phyloP scores from a whole-genome alignment of 2,888 invertebrate genomes.

The Miltochrista miniata region DNA sequence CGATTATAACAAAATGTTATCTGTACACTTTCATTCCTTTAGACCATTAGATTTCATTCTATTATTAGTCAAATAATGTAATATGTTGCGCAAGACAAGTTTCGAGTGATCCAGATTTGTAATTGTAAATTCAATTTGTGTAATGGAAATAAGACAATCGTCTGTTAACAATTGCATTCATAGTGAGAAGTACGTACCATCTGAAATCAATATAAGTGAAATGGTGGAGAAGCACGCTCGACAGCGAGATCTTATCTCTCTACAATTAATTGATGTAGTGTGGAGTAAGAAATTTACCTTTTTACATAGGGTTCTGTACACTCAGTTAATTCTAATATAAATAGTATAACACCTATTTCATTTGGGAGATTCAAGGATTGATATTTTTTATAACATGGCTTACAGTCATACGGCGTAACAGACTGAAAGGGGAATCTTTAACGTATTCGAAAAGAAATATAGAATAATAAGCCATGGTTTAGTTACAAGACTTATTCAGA shows the following conservation, averaged over 20 bases:
- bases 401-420: too few species aligned
- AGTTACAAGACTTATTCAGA: too few species aligned
- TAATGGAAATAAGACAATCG: slow-evolving; percentile 30
- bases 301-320: background rate
- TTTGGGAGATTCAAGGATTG: too few species aligned
- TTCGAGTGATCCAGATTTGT: slow-evolving; percentile 25
- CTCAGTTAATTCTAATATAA: too few species aligned
- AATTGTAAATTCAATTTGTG: slow-evolving; percentile 48
- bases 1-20: slow-evolving; percentile 44
- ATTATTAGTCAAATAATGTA: slow-evolving; percentile 48
- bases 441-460: too few species aligned
- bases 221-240: slow-evolving; percentile 19
- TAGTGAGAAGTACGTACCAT: slow-evolving; percentile 26
- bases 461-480: too few species aligned
- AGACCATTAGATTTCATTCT: slow-evolving; percentile 21
- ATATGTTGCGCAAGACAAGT: slow-evolving; percentile 52
- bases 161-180: slow-evolving; percentile 28
- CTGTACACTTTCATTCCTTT: slow-evolving; percentile 41
- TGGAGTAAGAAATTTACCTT: slow-evolving; percentile 2
- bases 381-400: too few species aligned
- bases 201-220: slow-evolving; percentile 30
- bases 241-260: slow-evolving; percentile 16
- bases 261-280: slow-evolving; percentile 14
- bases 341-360: too few species aligned
- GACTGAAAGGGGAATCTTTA: too few species aligned